Evolutionary conservation across 1,140 invertebrate genomes (phyloP).

Genomic region (Eubasilissa regina): DNA sequence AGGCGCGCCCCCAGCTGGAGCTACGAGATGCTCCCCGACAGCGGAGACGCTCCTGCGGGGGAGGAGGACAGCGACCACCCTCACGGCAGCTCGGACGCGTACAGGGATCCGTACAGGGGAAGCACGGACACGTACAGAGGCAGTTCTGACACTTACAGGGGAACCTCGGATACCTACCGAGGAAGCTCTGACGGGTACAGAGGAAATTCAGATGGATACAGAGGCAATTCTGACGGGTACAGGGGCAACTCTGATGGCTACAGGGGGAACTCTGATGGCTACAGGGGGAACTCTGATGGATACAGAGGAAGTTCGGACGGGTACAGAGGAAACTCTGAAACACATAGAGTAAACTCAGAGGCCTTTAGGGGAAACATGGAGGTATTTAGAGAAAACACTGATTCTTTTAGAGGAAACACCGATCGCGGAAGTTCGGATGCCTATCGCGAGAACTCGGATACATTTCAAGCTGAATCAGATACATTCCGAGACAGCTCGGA

Average conservation of each 20-base stretch:
- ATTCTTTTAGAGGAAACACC: constrained; percentile 47
- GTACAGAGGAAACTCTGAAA: not conserved
- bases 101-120: constrained; percentile 64
- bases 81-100: constrained; percentile 64
- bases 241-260: not conserved
- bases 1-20: constrained; percentile 67
- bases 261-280: not conserved
- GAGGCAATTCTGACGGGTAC: not conserved
- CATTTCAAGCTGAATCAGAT: constrained; percentile 12
- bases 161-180: not conserved
- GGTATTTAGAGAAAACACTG: constrained; percentile 64
- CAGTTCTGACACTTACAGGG: not conserved
- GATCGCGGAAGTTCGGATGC: constrained; percentile 20
- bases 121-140: constrained; percentile 61
- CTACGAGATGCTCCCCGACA: constrained; percentile 72
- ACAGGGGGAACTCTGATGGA: not conserved
- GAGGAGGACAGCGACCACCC: constrained; percentile 66
- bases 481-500: constrained; percentile 21
- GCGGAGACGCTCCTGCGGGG: constrained; percentile 62
- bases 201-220: not conserved
- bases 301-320: constrained; percentile 1
- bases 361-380: not conserved
- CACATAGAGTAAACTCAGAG: not conserved
- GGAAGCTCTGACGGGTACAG: constrained; percentile 54
- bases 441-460: constrained; percentile 65